Conservation (phyloP, 2,888 invertebrate genomes). For the Synanthedon andrenaeformis region DNA sequence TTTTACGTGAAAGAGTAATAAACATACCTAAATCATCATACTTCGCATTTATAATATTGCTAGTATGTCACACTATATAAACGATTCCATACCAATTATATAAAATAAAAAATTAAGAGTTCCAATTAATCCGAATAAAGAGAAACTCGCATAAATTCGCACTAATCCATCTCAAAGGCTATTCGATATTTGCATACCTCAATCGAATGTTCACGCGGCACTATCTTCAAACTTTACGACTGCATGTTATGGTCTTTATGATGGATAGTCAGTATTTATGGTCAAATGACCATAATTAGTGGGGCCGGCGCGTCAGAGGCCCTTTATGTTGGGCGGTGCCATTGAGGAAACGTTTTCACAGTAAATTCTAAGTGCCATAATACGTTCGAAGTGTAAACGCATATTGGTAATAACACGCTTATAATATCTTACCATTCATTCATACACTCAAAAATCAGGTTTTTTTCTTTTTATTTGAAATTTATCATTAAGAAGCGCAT, state of each 20-base stretch:
- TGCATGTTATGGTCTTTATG: slow-evolving; percentile 55
- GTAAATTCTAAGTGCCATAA: neutral
- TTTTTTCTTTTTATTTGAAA: too few species aligned
- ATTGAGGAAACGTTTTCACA: neutral
- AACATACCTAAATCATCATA: too few species aligned
- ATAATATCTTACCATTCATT: too few species aligned
- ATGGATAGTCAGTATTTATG: slow-evolving; percentile 57
- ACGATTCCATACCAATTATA: neutral
- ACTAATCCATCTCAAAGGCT: neutral
- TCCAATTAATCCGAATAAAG: neutral
- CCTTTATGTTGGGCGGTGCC: neutral
- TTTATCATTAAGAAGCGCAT: too few species aligned
- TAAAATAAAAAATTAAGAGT: neutral
- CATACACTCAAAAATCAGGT: too few species aligned
- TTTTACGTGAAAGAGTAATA: too few species aligned
- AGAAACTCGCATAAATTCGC: neutral
- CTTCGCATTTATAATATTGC: too few species aligned
- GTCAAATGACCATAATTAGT: slow-evolving; percentile 55
- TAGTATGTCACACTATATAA: too few species aligned
- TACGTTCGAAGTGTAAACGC: neutral
- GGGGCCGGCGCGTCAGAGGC: slow-evolving; percentile 24
- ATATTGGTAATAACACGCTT: too few species aligned
- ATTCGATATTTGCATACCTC: slow-evolving; percentile 31
- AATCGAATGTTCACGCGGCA: slow-evolving; percentile 14
- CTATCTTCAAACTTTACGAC: slow-evolving; percentile 31